phyloP scores from a whole-genome alignment of 2,888 invertebrate species.

The Brachycybe producta region DNA sequence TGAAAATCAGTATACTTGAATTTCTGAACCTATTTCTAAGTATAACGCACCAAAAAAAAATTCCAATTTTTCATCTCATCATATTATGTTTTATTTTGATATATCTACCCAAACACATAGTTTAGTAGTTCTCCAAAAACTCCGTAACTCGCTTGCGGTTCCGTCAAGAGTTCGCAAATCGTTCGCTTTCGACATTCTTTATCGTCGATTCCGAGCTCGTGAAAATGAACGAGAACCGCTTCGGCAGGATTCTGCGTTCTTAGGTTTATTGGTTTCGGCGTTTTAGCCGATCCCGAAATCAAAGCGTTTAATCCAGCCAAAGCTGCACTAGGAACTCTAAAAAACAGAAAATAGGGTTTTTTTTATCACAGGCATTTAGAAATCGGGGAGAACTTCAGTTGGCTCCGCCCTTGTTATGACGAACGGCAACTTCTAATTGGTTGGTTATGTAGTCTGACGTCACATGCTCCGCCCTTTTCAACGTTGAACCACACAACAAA shows the following conservation, averaged over 20 bases:
- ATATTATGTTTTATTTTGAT: neutral
- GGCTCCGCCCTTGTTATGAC: too few species aligned
- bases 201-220: constrained; percentile 4
- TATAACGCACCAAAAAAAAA: neutral
- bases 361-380: too few species aligned
- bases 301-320: constrained; percentile 1
- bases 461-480: too few species aligned
- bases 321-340: neutral
- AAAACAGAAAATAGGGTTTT: neutral
- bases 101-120: constrained; percentile 14
- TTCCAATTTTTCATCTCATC: too few species aligned
- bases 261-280: constrained; percentile 11
- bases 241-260: neutral
- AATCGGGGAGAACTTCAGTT: too few species aligned
- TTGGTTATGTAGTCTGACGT: too few species aligned
- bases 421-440: too few species aligned
- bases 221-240: constrained; percentile 10
- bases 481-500: too few species aligned
- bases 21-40: neutral
- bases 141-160: constrained; percentile 17
- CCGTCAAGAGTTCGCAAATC: constrained; percentile 13
- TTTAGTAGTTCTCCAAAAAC: constrained; percentile 15
- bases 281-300: neutral
- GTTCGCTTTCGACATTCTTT: constrained; percentile 5
- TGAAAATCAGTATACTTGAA: neutral